These are phyloP conservation scores for Tragelaphus strepsiceros DNA, from an alignment of 2,113 vertebrate genomes.

Conservation along the genomic window DNA sequence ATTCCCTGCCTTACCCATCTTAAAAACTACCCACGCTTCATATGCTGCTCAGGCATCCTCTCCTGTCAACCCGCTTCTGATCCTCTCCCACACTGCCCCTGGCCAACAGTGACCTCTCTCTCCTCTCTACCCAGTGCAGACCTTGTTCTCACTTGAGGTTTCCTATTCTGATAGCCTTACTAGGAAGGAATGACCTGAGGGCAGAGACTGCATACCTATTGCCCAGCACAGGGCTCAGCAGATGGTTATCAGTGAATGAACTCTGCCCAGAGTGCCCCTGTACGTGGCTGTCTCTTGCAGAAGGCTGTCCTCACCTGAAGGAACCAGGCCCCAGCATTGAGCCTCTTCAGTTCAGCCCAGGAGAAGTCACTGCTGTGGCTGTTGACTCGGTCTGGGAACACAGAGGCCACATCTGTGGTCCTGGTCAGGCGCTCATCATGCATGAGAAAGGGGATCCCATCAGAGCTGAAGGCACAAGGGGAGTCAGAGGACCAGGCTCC, in stretches of 20 bases:
- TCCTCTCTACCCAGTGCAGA: background rate
- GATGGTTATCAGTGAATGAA: background rate
- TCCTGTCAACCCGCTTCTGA: background rate
- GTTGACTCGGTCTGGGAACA: slow-evolving; percentile 73
- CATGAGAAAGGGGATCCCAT: slow-evolving; percentile 91
- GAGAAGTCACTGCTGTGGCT: slow-evolving; percentile 79
- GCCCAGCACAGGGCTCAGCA: background rate
- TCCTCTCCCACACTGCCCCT: background rate
- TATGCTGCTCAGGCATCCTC: background rate
- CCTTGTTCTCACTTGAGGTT: background rate
- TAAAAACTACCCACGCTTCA: background rate
- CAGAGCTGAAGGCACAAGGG: slow-evolving; percentile 73
- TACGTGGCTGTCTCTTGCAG: background rate
- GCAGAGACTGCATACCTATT: background rate
- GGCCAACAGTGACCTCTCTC: background rate
- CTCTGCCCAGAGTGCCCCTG: background rate
- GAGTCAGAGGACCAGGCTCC: background rate
- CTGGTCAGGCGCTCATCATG: slow-evolving; percentile 88
- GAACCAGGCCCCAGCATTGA: slow-evolving; percentile 95
- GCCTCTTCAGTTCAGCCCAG: slow-evolving; percentile 81
- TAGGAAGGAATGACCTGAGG: background rate
- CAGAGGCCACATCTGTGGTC: slow-evolving; percentile 86
- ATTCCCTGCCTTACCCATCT: background rate
- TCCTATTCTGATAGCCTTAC: slow-evolving; percentile 13
- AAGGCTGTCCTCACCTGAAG: slow-evolving; percentile 84